phyloP scores from a whole-genome alignment of 2,113 vertebrate genomes.

The Onychostoma macrolepis region DNA sequence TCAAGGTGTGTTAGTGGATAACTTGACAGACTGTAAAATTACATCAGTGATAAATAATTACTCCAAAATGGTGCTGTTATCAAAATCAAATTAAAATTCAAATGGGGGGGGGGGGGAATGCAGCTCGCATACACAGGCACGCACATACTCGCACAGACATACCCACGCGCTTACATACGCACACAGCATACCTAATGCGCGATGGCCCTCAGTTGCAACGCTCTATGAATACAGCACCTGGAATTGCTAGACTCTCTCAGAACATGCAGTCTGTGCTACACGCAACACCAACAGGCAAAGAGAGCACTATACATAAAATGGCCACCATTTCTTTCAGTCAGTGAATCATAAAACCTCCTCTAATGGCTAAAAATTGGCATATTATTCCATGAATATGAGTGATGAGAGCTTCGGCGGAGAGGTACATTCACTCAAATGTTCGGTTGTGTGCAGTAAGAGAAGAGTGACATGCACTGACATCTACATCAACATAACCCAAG shows the following conservation, averaged over 20 bases:
- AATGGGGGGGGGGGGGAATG: constrained; percentile 19
- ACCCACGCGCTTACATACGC: constrained; percentile 3
- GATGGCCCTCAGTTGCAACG: constrained; percentile 44
- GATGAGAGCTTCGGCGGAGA: constrained; percentile 43
- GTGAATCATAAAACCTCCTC: constrained; percentile 49
- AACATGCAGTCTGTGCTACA: constrained; percentile 47
- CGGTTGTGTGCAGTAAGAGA: constrained; percentile 8
- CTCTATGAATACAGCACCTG: constrained; percentile 48
- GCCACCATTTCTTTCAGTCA: constrained; percentile 41
- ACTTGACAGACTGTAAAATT: constrained; percentile 53
- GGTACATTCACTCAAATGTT: constrained; percentile 45
- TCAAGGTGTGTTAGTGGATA: constrained; percentile 48
- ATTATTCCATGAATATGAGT: constrained; percentile 53
- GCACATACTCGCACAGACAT: neutral
- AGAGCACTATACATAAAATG: constrained; percentile 31
- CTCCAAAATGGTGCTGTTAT: constrained; percentile 50
- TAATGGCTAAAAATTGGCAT: constrained; percentile 47
- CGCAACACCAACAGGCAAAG: constrained; percentile 38
- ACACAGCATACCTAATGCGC: constrained; percentile 50
- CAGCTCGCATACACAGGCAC: constrained; percentile 16
- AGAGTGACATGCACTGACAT: constrained; percentile 38
- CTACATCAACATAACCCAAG: constrained; percentile 32
- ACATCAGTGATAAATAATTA: constrained; percentile 56
- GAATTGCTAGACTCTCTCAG: constrained; percentile 45
- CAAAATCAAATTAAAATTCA: constrained; percentile 56